Evolutionary conservation across 2,113 vertebrate species (phyloP).

Genomic region (Pangasianodon hypophthalmus): DNA sequence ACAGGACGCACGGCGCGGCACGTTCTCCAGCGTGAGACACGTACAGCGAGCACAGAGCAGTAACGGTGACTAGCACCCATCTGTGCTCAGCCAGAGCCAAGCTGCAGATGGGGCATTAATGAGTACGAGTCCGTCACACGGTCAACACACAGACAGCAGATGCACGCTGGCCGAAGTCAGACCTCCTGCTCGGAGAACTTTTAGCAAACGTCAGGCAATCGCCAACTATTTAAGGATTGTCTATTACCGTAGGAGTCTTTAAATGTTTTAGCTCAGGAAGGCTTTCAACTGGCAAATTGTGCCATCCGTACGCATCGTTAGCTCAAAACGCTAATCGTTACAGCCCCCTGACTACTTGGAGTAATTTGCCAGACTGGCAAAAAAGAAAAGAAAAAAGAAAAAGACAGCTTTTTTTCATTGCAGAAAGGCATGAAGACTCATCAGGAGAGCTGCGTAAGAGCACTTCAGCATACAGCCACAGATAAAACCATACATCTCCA

Average conservation of each 20-base stretch:
- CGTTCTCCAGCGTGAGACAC: conserved; percentile 23
- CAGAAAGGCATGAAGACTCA: conserved; percentile 60
- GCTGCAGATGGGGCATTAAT: conserved; percentile 64
- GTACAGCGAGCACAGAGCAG: conserved; percentile 37
- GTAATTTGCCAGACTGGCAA: conserved; percentile 65
- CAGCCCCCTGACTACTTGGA: conserved; percentile 61
- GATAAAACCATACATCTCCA: conserved; percentile 56
- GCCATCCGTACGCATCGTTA: conserved; percentile 69
- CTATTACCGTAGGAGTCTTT: conserved; percentile 62
- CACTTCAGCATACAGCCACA: conserved; percentile 59
- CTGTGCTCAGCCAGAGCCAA: conserved; percentile 63
- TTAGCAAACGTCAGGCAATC: conserved; percentile 57
- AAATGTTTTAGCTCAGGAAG: conserved; percentile 50
- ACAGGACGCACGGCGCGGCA: neutral
- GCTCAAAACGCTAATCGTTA: conserved; percentile 68
- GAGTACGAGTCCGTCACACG: conserved; percentile 59
- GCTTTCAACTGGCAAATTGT: conserved; percentile 72
- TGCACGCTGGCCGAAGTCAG: neutral
- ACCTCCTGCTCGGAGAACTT: conserved; percentile 28
- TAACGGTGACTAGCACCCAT: conserved; percentile 62
- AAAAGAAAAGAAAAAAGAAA: neutral
- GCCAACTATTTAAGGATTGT: conserved; percentile 63
- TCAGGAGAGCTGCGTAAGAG: conserved; percentile 58
- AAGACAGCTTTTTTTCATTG: conserved; percentile 8
- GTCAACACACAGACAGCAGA: conserved; percentile 19